A percentile compares a stretch with the other conserved stretches of the same genome.
These are phyloP conservation scores for Lasioglossum villosulum DNA, from an alignment of 2,888 invertebrate species.

Conservation along the genomic window DNA sequence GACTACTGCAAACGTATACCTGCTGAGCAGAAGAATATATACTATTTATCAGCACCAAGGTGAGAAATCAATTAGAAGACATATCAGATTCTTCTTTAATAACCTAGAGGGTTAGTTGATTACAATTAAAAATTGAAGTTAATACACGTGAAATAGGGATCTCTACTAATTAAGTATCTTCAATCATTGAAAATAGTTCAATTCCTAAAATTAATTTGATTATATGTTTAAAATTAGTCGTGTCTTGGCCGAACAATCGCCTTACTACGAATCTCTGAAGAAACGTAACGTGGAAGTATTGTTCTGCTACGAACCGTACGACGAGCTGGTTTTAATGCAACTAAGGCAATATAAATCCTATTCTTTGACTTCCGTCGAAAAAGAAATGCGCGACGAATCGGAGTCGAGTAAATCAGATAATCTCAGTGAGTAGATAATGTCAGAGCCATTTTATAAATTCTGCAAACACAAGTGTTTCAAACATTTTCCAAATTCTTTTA, in stretches of 20 bases:
- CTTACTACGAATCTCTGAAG: slow-evolving; percentile 97
- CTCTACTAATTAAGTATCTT: not conserved
- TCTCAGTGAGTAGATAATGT: slow-evolving; percentile 85
- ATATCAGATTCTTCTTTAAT: too few relatives aligned
- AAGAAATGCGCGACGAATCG: slow-evolving; percentile 93
- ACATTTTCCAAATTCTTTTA: slow-evolving; percentile 68
- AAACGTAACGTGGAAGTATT: slow-evolving; percentile 95
- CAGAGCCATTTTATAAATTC: slow-evolving; percentile 15
- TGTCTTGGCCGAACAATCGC: slow-evolving; percentile 95
- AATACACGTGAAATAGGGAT: too few relatives aligned
- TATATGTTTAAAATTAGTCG: slow-evolving; percentile 88
- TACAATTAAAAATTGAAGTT: too few relatives aligned
- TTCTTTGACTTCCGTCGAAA: slow-evolving; percentile 94
- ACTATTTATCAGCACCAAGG: slow-evolving; percentile 97
- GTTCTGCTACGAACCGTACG: slow-evolving; percentile 98
- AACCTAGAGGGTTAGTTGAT: too few relatives aligned
- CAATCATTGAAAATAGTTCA: not conserved
- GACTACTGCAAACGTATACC: slow-evolving; percentile 93
- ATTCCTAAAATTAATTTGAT: slow-evolving; percentile 3
- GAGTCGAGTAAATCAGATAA: slow-evolving; percentile 86
- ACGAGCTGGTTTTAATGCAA: slow-evolving; percentile 97
- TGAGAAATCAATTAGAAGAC: slow-evolving; percentile 79
- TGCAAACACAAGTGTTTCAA: not conserved
- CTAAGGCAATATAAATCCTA: slow-evolving; percentile 92
- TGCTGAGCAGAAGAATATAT: slow-evolving; percentile 93